A percentile compares a stretch with the other conserved stretches of the same genome.
Conservation (phyloP, 2,797 vertebrate genomes). For the Antrozous pallidus region DNA sequence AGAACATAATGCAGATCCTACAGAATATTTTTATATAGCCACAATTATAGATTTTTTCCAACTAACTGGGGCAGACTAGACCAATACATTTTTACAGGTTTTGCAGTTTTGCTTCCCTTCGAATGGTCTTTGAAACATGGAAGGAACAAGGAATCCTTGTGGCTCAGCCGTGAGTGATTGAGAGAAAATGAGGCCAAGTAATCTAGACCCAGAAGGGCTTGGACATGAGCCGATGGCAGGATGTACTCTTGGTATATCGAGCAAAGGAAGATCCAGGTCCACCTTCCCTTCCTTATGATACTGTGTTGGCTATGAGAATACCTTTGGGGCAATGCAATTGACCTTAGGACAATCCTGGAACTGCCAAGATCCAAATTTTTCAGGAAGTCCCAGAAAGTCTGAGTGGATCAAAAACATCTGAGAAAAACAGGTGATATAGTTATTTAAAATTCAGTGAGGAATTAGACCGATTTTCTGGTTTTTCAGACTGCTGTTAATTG, state of each 20-base stretch:
- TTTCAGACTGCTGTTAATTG: not conserved
- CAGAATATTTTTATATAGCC: slow-evolving; percentile 33
- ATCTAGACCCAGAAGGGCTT: not conserved
- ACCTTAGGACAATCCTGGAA: not conserved
- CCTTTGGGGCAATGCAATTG: not conserved
- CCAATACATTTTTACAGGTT: not conserved
- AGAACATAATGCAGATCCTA: not conserved
- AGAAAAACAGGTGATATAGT: not conserved
- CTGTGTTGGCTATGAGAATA: not conserved
- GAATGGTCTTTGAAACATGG: not conserved
- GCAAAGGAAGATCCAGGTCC: not conserved
- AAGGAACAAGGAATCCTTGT: not conserved
- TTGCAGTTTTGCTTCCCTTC: not conserved
- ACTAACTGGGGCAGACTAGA: slow-evolving; percentile 1
- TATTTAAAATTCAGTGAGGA: slow-evolving; percentile 32
- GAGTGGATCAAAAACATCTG: not conserved
- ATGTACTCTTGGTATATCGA: not conserved
- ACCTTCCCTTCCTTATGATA: not conserved
- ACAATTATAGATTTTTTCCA: slow-evolving; percentile 34
- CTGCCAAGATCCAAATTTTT: not conserved
- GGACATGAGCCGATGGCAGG: not conserved
- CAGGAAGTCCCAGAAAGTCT: not conserved
- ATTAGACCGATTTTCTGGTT: not conserved
- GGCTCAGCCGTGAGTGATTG: not conserved
- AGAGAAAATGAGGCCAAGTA: not conserved